Percentiles rank a stretch among this genome's conserved stretches.
phyloP scores from a whole-genome alignment of 2,797 vertebrate genomes.

The Gymnothorax javanicus region DNA sequence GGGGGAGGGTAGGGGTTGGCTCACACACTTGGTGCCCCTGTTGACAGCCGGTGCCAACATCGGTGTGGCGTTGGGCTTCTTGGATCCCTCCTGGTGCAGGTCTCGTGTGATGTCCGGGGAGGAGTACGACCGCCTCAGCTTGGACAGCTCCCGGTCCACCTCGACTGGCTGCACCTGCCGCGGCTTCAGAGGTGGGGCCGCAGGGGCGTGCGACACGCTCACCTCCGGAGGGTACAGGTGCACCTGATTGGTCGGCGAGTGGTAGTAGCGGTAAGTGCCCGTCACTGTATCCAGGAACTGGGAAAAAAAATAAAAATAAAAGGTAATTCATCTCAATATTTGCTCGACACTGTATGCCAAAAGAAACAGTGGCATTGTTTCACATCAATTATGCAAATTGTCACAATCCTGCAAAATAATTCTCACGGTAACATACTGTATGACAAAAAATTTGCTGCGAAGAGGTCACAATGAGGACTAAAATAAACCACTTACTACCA shows the following conservation, averaged over 20 bases:
- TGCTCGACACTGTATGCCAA: background rate
- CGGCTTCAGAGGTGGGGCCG: constrained; percentile 85
- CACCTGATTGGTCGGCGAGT: constrained; percentile 94
- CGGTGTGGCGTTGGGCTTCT: constrained; percentile 76
- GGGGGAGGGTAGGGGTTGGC: background rate
- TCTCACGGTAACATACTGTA: background rate
- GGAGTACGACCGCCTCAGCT: constrained; percentile 96
- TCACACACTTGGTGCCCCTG: constrained; percentile 91
- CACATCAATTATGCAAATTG: background rate
- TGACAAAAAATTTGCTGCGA: background rate
- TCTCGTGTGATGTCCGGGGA: constrained; percentile 96
- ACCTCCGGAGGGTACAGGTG: constrained; percentile 98
- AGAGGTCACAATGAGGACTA: background rate
- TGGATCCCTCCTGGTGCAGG: constrained; percentile 84
- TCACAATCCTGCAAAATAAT: background rate
- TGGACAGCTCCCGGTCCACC: constrained; percentile 87
- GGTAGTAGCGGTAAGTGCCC: constrained; percentile 95
- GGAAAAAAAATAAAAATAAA: background rate
- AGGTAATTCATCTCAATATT: background rate
- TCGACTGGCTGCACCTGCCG: constrained; percentile 68
- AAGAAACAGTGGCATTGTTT: background rate
- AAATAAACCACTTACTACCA: background rate
- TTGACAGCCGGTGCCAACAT: constrained; percentile 68
- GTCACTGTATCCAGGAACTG: constrained; percentile 95
- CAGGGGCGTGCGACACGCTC: constrained; percentile 83